Base-by-base conservation (phyloP, 2,797 vertebrate genomes). In the Lacerta agilis region DNA sequence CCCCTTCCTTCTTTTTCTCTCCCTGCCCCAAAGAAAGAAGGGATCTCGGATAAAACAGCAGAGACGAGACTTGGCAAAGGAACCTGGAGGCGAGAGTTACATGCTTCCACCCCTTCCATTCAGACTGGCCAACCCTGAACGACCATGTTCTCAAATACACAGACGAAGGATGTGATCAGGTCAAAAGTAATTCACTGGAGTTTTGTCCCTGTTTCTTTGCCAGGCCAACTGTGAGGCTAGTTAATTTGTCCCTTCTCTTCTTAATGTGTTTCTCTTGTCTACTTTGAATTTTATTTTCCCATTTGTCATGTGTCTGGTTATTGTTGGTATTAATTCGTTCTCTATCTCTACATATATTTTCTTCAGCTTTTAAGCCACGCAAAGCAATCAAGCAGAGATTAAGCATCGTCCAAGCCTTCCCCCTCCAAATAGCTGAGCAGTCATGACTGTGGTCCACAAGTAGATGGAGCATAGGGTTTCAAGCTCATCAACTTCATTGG, bases 141-240 rank as follows among this genome's bases (percentile, higher is more conserved):
- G 90, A 88, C 85, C 0, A 1, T 20, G 8, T 66, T 92, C 94
- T 91, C 86, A 91, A 91, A 90, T 11, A 87, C 36, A 82, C 88
- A 75, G 91, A 90, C 93, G 93, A 90, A 95, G 86, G 93, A 96
- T 91, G 93, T 89, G 92, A 93, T 95, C 83, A 25, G 87, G 89
- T 94, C 95, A 94, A 80, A 94, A 95, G 93, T 90, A 92, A 96
- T 94, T 92, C 93, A 93, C 95, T 95, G 95, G 92, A 93, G 92
- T 94, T 93, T 85, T 72, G 89, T 82, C 88, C 67, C 93, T 89
- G 75, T 41, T 92, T 91, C 83, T 87, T 88, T 90, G 71, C 91
- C 86, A 45, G 73, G 2, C 91, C 71, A 90, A 79, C 85, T 91
- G 90, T 86, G 81, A 94, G 85, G 81, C 88, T 85, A 79, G 87